These are phyloP conservation scores for Pollenia amentaria DNA, from an alignment of 2,888 invertebrate species.

Conservation along the genomic window DNA sequence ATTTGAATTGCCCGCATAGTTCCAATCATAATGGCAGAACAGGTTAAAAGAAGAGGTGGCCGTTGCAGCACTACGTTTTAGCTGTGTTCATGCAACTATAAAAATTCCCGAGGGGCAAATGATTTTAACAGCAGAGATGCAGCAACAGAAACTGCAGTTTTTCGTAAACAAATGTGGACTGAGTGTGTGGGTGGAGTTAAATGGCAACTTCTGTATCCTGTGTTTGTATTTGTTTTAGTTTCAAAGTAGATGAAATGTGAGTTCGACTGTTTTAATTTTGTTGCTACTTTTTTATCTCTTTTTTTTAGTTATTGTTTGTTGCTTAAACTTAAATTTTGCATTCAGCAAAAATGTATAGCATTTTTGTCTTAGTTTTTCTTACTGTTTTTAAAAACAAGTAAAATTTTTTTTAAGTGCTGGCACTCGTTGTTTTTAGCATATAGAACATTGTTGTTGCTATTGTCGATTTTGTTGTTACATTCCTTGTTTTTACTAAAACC, in stretches of 20 bases:
- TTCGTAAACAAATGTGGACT: background rate
- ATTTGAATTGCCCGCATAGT: conserved; percentile 71
- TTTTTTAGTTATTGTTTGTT: background rate
- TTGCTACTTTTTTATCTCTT: conserved; percentile 2
- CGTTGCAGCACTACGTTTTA: conserved; percentile 34
- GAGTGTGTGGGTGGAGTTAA: background rate
- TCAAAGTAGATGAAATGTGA: conserved; percentile 28
- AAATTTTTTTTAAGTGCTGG: conserved; percentile 32
- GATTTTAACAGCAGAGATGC: conserved; percentile 42
- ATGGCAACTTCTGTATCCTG: background rate
- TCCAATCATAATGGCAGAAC: conserved; percentile 50
- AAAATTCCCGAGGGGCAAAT: conserved; percentile 34
- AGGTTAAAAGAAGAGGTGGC: conserved; percentile 18
- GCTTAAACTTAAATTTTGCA: conserved; percentile 23
- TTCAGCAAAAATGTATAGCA: conserved; percentile 14
- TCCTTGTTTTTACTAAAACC: background rate
- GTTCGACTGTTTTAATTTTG: conserved; percentile 17
- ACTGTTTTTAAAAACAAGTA: conserved; percentile 2
- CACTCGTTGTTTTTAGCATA: conserved; percentile 19
- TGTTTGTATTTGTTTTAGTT: conserved; percentile 9
- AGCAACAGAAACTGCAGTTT: background rate
- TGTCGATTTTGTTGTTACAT: conserved; percentile 1
- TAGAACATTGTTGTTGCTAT: conserved; percentile 23
- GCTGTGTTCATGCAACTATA: conserved; percentile 38
- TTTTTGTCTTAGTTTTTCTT: background rate